Evolutionary conservation across 2,888 invertebrate genomes (phyloP).

Genomic region (Rotaria macrura): DNA sequence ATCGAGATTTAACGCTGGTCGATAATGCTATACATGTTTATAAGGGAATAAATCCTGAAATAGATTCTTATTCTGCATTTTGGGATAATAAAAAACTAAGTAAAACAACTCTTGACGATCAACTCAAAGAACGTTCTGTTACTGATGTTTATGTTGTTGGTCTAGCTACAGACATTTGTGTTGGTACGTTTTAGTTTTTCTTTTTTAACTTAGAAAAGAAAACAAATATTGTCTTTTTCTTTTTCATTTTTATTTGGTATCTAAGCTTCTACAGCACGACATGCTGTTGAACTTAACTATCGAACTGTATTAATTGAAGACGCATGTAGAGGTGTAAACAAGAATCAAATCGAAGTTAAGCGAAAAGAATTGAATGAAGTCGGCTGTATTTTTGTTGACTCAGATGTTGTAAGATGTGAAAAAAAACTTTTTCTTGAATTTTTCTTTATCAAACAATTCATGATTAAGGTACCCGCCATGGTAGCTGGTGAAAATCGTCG

Average conservation of each 20-base stretch:
- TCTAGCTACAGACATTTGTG: slow-evolving; percentile 85
- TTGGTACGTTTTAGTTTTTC: slow-evolving; percentile 49
- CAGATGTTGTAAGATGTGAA: slow-evolving; percentile 4
- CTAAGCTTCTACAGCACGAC: slow-evolving; percentile 71
- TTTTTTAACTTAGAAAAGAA: not conserved
- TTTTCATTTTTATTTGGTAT: slow-evolving; percentile 23
- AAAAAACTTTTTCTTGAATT: no score
- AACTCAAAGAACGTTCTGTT: slow-evolving; percentile 66
- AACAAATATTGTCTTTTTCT: not conserved
- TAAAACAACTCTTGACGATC: slow-evolving; percentile 70
- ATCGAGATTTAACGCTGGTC: slow-evolving; percentile 67
- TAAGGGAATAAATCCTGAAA: slow-evolving; percentile 75
- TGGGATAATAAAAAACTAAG: slow-evolving; percentile 89
- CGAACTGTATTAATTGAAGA: slow-evolving; percentile 77
- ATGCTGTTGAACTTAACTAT: slow-evolving; percentile 78
- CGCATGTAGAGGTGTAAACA: slow-evolving; percentile 75
- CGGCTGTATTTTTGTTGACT: not conserved
- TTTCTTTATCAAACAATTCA: slow-evolving; percentile 28
- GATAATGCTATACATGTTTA: slow-evolving; percentile 40
- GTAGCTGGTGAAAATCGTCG: slow-evolving; percentile 74
- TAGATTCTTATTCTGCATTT: slow-evolving; percentile 94
- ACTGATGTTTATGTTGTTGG: slow-evolving; percentile 89
- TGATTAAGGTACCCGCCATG: slow-evolving; percentile 64
- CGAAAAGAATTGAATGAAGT: not conserved
- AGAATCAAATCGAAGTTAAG: slow-evolving; percentile 68